Conservation (phyloP, 1,140 invertebrate species). For the Tetragonula clypearis region DNA sequence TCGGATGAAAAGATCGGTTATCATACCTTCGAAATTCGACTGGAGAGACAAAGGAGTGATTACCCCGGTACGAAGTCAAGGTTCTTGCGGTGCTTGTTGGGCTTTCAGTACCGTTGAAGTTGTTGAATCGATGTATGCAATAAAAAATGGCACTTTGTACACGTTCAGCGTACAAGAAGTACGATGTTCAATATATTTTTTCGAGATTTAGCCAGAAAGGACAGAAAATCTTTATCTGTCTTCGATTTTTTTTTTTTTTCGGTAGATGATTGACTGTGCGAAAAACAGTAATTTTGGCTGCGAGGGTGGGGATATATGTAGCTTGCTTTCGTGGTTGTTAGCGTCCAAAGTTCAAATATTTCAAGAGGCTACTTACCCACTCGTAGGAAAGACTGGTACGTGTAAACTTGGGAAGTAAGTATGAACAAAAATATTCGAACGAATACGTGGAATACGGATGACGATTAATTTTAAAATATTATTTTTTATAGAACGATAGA, state of each 20-base stretch:
- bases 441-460: conserved; percentile 6
- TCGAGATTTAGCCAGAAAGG: neutral
- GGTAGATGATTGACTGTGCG: conserved; percentile 91
- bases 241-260: neutral
- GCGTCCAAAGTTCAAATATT: conserved; percentile 83
- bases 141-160: conserved; percentile 84
- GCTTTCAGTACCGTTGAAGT: conserved; percentile 91
- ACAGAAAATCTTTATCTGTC: neutral
- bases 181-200: conserved; percentile 35
- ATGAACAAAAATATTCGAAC: conserved; percentile 12
- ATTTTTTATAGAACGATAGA: conserved; percentile 58
- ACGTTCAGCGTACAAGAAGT: conserved; percentile 90
- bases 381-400: conserved; percentile 82
- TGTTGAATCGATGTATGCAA: conserved; percentile 89
- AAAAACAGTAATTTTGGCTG: conserved; percentile 89
- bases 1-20: conserved; percentile 65
- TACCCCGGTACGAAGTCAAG: conserved; percentile 88
- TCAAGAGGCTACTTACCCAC: conserved; percentile 86
- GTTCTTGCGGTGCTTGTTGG: conserved; percentile 93
- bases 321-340: conserved; percentile 88
- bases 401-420: conserved; percentile 83
- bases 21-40: conserved; percentile 72
- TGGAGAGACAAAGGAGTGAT: conserved; percentile 88
- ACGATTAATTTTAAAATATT: neutral
- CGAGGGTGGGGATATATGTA: conserved; percentile 90